Base-by-base conservation (phyloP, 2,888 invertebrate genomes). In the Ophioninae sp. region DNA sequence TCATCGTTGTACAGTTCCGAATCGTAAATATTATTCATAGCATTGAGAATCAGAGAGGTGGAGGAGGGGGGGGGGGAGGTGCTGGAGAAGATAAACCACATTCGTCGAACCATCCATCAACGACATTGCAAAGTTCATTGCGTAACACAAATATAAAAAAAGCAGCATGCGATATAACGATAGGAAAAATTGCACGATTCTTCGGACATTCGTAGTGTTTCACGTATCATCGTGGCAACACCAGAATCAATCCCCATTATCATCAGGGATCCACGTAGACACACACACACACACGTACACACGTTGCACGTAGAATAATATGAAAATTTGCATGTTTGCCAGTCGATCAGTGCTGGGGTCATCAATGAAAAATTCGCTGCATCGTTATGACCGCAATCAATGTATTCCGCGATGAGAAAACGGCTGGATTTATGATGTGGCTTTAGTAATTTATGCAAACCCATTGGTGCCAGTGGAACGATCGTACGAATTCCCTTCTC, bases 41-140 rank as follows among this genome's bases (percentile, higher is more conserved):
- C 50, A 59, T 62, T 74, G 21, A 76, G 20, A 37, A 59, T 39
- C 37, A 23, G 17, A 39, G 39, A n/a, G 41, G 61, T 30, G 72
- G 59, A 74, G n/a, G n/a, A n/a, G n/a, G n/a, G n/a, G n/a, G n/a
- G n/a, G n/a, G n/a, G n/a, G n/a, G n/a, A n/a, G n/a, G n/a, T n/a
- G n/a, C n/a, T n/a, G n/a, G n/a, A n/a, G n/a, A n/a, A n/a, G n/a
- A n/a, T n/a, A n/a, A n/a, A 69, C 13, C 13, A 78, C 56, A 70
- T 67, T 79, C 56, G 62, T 41, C 21, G 73, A 81, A 75, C 23
- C 68, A 83, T 80, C 73, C 68, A 74, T 80, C 62, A 73, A 80
- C 30, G 56, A 61, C 23, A 41, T 39, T 44, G 41, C 20, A 77
- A 67, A 73, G 62, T 72, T 37, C n/a, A 65, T 41, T 56, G 37